Conservation (phyloP, 1,140 invertebrate species). For the Diploscapter pachys region DNA sequence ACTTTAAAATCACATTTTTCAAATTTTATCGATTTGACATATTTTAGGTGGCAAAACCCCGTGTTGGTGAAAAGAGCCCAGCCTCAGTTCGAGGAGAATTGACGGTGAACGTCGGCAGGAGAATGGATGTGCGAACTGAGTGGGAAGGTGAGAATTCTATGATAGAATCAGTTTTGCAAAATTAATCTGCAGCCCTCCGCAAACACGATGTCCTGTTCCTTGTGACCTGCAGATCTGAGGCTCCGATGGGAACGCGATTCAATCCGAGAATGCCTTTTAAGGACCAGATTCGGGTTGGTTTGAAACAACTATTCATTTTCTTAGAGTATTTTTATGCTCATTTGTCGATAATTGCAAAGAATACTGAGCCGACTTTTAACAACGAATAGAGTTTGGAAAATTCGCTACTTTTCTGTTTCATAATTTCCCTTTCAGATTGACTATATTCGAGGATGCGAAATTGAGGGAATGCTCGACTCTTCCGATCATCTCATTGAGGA, state of each 20-base stretch:
- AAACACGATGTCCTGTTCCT: slow-evolving; percentile 98
- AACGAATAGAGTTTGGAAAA: too few relatives aligned
- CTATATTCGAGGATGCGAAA: slow-evolving; percentile 91
- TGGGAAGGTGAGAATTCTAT: slow-evolving; percentile 75
- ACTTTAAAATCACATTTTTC: neutral
- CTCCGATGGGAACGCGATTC: slow-evolving; percentile 70
- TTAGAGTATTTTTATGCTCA: too few relatives aligned
- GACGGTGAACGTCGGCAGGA: slow-evolving; percentile 81
- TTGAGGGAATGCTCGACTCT: slow-evolving; percentile 95
- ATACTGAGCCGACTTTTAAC: too few relatives aligned
- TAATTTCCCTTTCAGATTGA: slow-evolving; percentile 67
- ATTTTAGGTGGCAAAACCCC: slow-evolving; percentile 69
- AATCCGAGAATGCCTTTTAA: slow-evolving; percentile 71
- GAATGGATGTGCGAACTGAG: slow-evolving; percentile 85
- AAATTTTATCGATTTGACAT: neutral
- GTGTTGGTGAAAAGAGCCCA: slow-evolving; percentile 78
- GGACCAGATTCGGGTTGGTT: slow-evolving; percentile 58
- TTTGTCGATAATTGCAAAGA: too few relatives aligned
- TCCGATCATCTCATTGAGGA: slow-evolving; percentile 95
- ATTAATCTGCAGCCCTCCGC: slow-evolving; percentile 64
- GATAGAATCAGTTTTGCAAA: slow-evolving; percentile 1
- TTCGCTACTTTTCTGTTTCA: too few relatives aligned
- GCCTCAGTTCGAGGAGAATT: slow-evolving; percentile 89
- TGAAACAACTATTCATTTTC: too few relatives aligned
- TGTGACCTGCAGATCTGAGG: slow-evolving; percentile 79